Evolutionary conservation across 2,113 vertebrate species (phyloP).

Genomic region (Spizaetus ornatus): DNA sequence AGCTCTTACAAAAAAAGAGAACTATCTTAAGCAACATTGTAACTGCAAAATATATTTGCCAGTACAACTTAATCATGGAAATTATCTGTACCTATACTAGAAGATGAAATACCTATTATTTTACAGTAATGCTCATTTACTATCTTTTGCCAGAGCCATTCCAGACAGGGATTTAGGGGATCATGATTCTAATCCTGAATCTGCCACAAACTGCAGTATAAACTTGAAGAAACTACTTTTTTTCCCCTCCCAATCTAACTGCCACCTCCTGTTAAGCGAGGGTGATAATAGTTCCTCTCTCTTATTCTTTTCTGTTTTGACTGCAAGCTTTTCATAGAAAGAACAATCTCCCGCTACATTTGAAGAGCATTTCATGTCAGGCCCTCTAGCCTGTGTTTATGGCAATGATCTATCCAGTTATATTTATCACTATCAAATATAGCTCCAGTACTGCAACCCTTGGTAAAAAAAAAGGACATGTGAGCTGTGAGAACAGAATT

Average conservation of each 20-base stretch:
- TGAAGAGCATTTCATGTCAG: neutral
- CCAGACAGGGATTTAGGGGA: neutral
- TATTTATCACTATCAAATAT: neutral
- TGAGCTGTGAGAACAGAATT: neutral
- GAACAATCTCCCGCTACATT: neutral
- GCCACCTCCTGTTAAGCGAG: neutral
- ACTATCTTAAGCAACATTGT: neutral
- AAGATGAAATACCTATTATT: neutral
- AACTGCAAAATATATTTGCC: neutral
- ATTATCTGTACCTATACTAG: neutral
- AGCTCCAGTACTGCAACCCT: neutral
- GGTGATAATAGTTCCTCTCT: neutral
- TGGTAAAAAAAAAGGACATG: neutral
- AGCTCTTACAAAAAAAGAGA: neutral
- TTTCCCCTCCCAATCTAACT: neutral
- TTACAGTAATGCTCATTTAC: neutral
- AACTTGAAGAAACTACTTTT: neutral
- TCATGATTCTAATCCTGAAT: neutral
- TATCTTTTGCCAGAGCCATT: neutral
- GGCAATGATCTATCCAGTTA: neutral
- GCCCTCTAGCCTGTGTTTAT: neutral
- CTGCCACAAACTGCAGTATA: neutral
- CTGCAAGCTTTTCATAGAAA: neutral
- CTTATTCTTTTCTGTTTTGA: neutral
- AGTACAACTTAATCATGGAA: neutral